Percentiles rank a stretch among this genome's conserved stretches.
These are phyloP conservation scores for Onychostruthus taczanowskii DNA, from an alignment of 2,113 vertebrate species.

Conservation along the genomic window DNA sequence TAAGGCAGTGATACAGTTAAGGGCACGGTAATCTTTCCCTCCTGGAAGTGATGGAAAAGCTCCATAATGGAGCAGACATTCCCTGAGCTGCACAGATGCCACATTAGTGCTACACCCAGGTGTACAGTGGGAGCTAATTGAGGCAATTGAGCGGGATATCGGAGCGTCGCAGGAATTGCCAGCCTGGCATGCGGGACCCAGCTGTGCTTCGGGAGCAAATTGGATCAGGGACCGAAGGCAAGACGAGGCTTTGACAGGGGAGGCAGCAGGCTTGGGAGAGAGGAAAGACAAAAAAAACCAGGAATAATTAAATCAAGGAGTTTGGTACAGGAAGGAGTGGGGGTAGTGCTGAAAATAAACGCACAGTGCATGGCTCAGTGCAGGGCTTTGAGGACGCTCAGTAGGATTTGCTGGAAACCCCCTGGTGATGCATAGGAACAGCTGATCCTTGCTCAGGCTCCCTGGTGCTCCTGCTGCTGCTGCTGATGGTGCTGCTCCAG, in stretches of 20 bases:
- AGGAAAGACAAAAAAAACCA: background rate
- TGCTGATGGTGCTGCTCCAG: too few relatives aligned
- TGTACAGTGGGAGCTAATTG: background rate
- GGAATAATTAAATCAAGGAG: background rate
- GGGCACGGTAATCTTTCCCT: background rate
- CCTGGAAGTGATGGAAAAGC: background rate
- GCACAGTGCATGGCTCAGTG: fast-evolving
- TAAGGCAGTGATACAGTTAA: background rate
- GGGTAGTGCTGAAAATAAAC: background rate
- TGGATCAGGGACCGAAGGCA: background rate
- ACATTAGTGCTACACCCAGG: background rate
- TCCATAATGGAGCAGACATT: background rate
- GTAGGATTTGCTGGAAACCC: background rate
- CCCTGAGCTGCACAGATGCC: background rate
- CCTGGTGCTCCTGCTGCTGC: background rate
- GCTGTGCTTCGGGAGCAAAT: background rate
- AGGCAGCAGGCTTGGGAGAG: background rate
- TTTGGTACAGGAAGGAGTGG: background rate
- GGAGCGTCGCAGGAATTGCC: background rate
- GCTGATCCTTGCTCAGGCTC: fast-evolving
- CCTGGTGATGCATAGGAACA: fast-evolving
- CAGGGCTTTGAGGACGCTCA: background rate
- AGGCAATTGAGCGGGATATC: background rate
- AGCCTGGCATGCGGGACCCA: background rate
- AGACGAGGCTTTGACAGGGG: background rate